These are phyloP conservation scores for Maniola jurtina DNA, from an alignment of 1,140 invertebrate genomes.

Conservation along the genomic window DNA sequence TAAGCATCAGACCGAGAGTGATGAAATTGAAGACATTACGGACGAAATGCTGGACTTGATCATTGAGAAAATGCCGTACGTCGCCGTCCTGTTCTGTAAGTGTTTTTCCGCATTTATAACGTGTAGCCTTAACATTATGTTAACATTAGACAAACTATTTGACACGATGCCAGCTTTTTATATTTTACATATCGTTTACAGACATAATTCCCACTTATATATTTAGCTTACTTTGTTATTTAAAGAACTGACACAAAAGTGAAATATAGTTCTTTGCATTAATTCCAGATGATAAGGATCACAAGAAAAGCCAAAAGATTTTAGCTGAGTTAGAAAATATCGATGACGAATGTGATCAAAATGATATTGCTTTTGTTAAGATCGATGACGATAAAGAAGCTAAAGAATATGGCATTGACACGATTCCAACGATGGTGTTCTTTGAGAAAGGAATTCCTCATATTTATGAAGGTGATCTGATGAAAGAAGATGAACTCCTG, in stretches of 20 bases:
- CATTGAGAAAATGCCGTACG: slow-evolving; percentile 91
- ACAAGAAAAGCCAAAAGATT: slow-evolving; percentile 93
- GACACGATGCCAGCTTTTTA: slow-evolving; percentile 18
- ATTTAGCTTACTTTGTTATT: slow-evolving; percentile 40
- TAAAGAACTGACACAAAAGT: slow-evolving; percentile 70
- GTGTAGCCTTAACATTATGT: slow-evolving; percentile 40
- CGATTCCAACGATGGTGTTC: slow-evolving; percentile 88
- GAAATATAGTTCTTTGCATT: slow-evolving; percentile 66
- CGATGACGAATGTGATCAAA: slow-evolving; percentile 95
- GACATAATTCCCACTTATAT: slow-evolving; percentile 11
- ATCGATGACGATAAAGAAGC: slow-evolving; percentile 93
- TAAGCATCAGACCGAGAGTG: slow-evolving; percentile 89
- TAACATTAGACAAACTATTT: slow-evolving; percentile 35
- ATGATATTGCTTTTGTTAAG: slow-evolving; percentile 95
- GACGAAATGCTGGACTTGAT: slow-evolving; percentile 96
- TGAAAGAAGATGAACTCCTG: slow-evolving; percentile 93
- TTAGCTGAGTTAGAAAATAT: slow-evolving; percentile 94
- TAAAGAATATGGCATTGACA: slow-evolving; percentile 93
- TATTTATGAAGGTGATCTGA: slow-evolving; percentile 94
- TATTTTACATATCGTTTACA: slow-evolving; percentile 10
- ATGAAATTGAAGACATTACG: slow-evolving; percentile 96
- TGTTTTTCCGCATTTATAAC: slow-evolving; percentile 51
- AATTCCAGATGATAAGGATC: slow-evolving; percentile 92
- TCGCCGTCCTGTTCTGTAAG: slow-evolving; percentile 95
- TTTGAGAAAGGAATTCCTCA: slow-evolving; percentile 94